These are phyloP conservation scores for Globia sparganii DNA, from an alignment of 2,888 invertebrate species.

Conservation along the genomic window DNA sequence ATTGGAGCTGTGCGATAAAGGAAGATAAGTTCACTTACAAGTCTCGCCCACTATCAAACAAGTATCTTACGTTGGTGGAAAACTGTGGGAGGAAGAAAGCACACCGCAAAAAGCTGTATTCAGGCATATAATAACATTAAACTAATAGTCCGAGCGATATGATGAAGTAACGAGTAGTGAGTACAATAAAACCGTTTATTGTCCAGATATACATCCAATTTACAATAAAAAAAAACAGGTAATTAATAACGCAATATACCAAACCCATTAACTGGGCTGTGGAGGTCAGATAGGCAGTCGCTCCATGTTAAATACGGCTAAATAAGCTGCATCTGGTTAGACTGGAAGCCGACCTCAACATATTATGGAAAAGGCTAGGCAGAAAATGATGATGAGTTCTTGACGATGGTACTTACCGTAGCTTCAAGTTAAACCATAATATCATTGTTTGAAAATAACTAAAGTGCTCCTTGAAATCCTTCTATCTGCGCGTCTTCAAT, in stretches of 20 bases:
- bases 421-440: background rate
- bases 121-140: background rate
- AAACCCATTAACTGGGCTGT: too few species aligned
- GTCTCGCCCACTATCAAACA: constrained; percentile 8
- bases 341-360: background rate
- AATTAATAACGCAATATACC: background rate
- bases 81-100: constrained; percentile 13
- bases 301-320: background rate
- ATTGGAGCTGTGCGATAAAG: constrained; percentile 15
- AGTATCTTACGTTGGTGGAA: constrained; percentile 4
- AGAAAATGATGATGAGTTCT: background rate
- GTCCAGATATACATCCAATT: background rate
- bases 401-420: too few species aligned
- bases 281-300: too few species aligned
- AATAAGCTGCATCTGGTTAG: background rate
- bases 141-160: background rate
- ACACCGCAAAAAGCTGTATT: background rate
- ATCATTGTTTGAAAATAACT: background rate
- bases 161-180: background rate
- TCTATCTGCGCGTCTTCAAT: background rate
- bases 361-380: background rate
- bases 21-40: constrained; percentile 34
- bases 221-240: background rate
- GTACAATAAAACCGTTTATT: too few species aligned
- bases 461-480: background rate